These are phyloP conservation scores for Vespertilio murinus DNA, from an alignment of 2,797 vertebrate species.

Conservation along the genomic window DNA sequence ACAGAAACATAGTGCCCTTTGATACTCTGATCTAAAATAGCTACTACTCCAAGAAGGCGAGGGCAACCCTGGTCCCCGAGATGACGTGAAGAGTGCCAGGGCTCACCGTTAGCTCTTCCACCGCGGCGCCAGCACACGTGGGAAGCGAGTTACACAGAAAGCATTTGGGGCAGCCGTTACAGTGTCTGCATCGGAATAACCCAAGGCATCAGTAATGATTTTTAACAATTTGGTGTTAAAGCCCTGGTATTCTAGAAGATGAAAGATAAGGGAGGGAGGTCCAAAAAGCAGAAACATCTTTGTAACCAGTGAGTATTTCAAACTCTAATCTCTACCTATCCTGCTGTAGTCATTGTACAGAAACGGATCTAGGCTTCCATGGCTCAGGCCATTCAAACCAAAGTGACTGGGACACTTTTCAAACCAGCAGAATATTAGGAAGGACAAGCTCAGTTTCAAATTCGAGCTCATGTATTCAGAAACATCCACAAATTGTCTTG, in stretches of 20 bases:
- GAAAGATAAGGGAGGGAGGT: not conserved
- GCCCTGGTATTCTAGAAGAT: not conserved
- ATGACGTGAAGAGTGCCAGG: not conserved
- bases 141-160: slow-evolving; percentile 24
- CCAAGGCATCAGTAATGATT: not conserved
- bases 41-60: not conserved
- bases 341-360: not conserved
- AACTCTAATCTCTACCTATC: not conserved
- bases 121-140: not conserved
- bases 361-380: not conserved
- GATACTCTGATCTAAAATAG: not conserved
- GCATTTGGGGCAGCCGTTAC: slow-evolving; percentile 13
- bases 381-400: not conserved
- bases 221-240: slow-evolving; percentile 40
- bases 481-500: not conserved
- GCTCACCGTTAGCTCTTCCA: not conserved
- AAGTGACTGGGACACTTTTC: not conserved
- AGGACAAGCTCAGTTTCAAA: not conserved
- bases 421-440: not conserved
- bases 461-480: not conserved
- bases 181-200: not conserved
- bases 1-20: not conserved
- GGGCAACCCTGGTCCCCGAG: not conserved
- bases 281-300: not conserved
- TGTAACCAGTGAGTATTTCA: slow-evolving; percentile 2